Evolutionary conservation across 2,797 vertebrate genomes (phyloP).

Genomic region (Petrocephalus schoutedeni): DNA sequence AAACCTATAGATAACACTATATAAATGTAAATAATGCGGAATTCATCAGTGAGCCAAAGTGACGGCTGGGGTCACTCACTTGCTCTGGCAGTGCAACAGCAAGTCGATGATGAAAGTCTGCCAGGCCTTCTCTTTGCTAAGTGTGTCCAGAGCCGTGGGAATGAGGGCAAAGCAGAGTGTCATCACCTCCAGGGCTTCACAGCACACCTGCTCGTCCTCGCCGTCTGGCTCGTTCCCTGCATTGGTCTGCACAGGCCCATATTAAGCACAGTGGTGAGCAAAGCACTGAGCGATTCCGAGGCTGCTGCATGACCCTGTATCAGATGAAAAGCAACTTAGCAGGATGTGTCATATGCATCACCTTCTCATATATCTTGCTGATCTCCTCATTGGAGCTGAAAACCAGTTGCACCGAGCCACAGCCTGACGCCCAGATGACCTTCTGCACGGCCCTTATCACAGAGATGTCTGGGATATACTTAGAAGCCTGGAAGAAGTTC

Average conservation of each 20-base stretch:
- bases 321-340: not conserved
- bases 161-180: slow-evolving; percentile 96
- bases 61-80: slow-evolving; percentile 64
- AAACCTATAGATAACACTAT: not conserved
- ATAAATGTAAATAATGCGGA: not conserved
- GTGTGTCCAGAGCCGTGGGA: slow-evolving; percentile 91
- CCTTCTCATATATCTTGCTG: slow-evolving; percentile 98
- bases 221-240: slow-evolving; percentile 88
- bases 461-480: slow-evolving; percentile 98
- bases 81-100: slow-evolving; percentile 97
- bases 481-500: slow-evolving; percentile 84
- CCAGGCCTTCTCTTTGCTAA: slow-evolving; percentile 99
- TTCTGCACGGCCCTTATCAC: slow-evolving; percentile 97
- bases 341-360: slow-evolving; percentile 43
- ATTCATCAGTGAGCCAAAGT: not conserved
- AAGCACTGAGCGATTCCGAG: not conserved
- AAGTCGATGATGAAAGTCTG: slow-evolving; percentile 98
- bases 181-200: slow-evolving; percentile 97
- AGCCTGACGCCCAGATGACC: slow-evolving; percentile 97
- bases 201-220: slow-evolving; percentile 98
- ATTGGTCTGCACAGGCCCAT: slow-evolving; percentile 72
- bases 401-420: slow-evolving; percentile 90
- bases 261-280: not conserved
- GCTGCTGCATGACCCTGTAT: not conserved
- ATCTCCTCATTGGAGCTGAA: slow-evolving; percentile 98